These are phyloP conservation scores for Xestoiulus laeticollis DNA, from an alignment of 2,888 invertebrate genomes.

Conservation along the genomic window DNA sequence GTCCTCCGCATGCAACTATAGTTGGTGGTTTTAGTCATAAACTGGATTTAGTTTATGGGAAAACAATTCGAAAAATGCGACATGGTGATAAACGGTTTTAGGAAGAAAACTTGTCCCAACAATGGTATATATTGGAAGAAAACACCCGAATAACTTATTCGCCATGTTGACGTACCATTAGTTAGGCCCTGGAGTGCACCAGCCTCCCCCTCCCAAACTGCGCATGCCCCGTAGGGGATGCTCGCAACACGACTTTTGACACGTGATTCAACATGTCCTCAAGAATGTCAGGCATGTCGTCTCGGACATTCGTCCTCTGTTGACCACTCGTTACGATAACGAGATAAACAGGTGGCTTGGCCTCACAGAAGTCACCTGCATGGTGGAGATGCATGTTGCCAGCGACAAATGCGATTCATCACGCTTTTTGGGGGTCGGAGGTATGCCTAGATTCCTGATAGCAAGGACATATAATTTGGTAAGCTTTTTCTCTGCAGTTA, in stretches of 20 bases:
- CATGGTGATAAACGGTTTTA: neutral
- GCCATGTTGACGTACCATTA: neutral
- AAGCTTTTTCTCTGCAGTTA: neutral
- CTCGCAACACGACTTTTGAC: conserved; percentile 19
- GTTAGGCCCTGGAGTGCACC: neutral
- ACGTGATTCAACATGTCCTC: conserved; percentile 39
- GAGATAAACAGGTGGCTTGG: conserved; percentile 36
- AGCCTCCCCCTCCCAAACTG: neutral
- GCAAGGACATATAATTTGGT: neutral
- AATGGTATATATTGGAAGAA: neutral
- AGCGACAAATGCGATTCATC: conserved; percentile 27
- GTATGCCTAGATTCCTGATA: neutral
- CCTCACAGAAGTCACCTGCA: conserved; percentile 32
- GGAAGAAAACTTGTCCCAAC: neutral
- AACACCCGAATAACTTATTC: neutral
- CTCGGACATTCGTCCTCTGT: conserved; percentile 1
- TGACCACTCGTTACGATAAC: conserved; percentile 30
- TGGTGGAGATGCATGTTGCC: neutral
- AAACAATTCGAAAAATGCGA: conserved; percentile 16
- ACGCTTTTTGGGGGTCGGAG: conserved; percentile 20
- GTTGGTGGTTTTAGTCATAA: no score
- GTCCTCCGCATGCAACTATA: neutral
- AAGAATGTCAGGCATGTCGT: conserved; percentile 38
- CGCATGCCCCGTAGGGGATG: conserved; percentile 4
- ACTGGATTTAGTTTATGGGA: conserved; percentile 27